phyloP scores from a whole-genome alignment of 2,113 vertebrate species.

The Gnathochromis pfefferi region DNA sequence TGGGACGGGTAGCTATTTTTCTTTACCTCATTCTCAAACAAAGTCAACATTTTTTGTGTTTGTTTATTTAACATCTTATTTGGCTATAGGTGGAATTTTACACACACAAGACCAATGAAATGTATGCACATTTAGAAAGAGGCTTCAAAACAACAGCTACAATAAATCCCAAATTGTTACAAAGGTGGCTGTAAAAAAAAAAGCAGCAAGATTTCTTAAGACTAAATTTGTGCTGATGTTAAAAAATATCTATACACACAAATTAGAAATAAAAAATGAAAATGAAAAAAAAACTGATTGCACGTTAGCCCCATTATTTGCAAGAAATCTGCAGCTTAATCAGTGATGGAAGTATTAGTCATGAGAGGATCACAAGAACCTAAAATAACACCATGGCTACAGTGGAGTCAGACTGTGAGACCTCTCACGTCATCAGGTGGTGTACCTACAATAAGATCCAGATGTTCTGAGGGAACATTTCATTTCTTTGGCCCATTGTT shows the following conservation, averaged over 20 bases:
- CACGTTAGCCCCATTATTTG: not conserved
- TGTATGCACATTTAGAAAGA: not conserved
- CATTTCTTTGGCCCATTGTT: not conserved
- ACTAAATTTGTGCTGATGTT: not conserved
- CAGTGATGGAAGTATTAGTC: not conserved
- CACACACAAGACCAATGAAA: not conserved
- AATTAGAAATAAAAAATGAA: not conserved
- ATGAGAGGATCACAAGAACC: not conserved
- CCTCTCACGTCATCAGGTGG: not conserved
- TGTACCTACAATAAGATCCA: slow-evolving; percentile 3
- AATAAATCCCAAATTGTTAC: fast-evolving
- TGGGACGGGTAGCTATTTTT: fast-evolving
- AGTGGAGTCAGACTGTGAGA: not conserved
- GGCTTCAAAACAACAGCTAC: not conserved
- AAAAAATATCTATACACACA: not conserved
- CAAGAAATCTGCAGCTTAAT: not conserved
- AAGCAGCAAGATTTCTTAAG: fast-evolving
- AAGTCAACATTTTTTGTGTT: fast-evolving
- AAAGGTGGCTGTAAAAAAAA: fast-evolving
- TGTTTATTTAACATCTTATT: not conserved
- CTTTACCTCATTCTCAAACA: not conserved
- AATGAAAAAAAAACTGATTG: not conserved
- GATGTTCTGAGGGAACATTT: not conserved
- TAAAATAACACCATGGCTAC: not conserved
- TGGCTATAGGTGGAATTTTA: not conserved